Percentiles rank a stretch among this genome's conserved stretches.
Evolutionary conservation across 2,113 vertebrate species (phyloP).

Genomic region (Xyrauchen texanus): DNA sequence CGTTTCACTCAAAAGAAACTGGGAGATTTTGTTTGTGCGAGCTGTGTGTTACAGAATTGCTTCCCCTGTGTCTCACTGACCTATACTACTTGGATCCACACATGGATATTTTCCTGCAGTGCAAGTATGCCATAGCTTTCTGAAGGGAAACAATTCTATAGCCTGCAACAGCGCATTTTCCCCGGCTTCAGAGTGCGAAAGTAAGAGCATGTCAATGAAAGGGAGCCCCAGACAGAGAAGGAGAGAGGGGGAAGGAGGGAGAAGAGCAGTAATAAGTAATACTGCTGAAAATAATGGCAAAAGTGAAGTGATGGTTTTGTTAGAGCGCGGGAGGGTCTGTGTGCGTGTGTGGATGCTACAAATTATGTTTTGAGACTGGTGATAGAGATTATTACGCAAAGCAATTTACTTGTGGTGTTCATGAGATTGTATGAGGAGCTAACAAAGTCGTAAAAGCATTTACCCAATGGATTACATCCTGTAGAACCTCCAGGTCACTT

Average conservation of each 20-base stretch:
- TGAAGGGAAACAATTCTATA: slow-evolving; percentile 80
- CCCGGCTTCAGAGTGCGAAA: slow-evolving; percentile 79
- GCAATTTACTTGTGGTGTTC: slow-evolving; percentile 1
- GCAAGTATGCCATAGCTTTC: slow-evolving; percentile 77
- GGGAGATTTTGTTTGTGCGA: background rate
- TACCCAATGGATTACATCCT: too few species aligned
- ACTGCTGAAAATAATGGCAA: slow-evolving; percentile 12
- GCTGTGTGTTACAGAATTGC: slow-evolving; percentile 69
- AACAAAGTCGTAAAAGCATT: background rate
- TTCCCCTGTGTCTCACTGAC: slow-evolving; percentile 81
- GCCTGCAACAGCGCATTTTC: slow-evolving; percentile 77
- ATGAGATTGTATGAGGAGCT: background rate
- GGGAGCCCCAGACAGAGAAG: slow-evolving; percentile 54
- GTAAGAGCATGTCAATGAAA: slow-evolving; percentile 72
- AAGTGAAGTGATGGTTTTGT: background rate
- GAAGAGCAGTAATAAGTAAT: background rate
- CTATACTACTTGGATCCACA: slow-evolving; percentile 80
- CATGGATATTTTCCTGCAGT: slow-evolving; percentile 78
- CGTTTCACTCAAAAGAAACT: too few species aligned
- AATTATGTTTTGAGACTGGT: background rate
- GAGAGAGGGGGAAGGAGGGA: slow-evolving; percentile 33
- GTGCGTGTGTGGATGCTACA: background rate
- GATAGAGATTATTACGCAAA: slow-evolving; percentile 17
- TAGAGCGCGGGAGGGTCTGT: background rate
- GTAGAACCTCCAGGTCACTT: too few species aligned